These are phyloP conservation scores for Drosophila kambysellisi DNA, from an alignment of 2,888 invertebrate species.

Conservation along the genomic window DNA sequence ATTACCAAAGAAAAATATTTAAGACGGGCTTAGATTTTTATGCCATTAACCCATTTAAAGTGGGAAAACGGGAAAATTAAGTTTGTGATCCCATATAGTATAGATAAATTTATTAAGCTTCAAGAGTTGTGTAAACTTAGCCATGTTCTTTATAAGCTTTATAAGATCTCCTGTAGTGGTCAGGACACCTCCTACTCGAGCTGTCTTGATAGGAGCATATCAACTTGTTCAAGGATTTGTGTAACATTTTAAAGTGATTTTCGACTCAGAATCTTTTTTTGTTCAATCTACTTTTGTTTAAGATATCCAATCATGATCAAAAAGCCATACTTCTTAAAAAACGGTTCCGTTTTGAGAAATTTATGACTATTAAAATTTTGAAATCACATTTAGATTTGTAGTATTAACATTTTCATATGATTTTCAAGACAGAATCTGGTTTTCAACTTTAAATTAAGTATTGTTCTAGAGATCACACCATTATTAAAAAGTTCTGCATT, in stretches of 20 bases:
- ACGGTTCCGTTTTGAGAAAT: too few relatives aligned
- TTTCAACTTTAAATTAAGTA: background rate
- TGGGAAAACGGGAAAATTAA: too few relatives aligned
- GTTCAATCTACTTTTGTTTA: background rate
- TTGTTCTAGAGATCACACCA: background rate
- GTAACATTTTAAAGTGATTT: background rate
- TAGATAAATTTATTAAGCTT: background rate
- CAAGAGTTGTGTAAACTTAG: background rate
- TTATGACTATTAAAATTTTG: background rate
- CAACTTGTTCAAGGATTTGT: background rate
- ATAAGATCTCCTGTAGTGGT: background rate
- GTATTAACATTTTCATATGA: background rate
- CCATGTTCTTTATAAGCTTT: background rate
- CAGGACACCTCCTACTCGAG: background rate
- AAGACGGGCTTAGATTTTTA: background rate
- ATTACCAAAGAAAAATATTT: background rate
- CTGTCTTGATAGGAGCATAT: background rate
- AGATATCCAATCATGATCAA: rapidly evolving
- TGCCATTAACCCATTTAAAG: background rate
- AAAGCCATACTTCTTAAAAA: background rate
- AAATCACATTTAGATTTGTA: background rate
- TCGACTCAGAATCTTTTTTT: background rate
- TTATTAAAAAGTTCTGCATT: too few relatives aligned
- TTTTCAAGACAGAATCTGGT: rapidly evolving
- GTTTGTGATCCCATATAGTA: background rate